Evolutionary conservation across 64 coral and sea anemone species (phyloP), one percentile per base, ranked within the genome.

Genomic region (Trachythela sp.): DNA sequence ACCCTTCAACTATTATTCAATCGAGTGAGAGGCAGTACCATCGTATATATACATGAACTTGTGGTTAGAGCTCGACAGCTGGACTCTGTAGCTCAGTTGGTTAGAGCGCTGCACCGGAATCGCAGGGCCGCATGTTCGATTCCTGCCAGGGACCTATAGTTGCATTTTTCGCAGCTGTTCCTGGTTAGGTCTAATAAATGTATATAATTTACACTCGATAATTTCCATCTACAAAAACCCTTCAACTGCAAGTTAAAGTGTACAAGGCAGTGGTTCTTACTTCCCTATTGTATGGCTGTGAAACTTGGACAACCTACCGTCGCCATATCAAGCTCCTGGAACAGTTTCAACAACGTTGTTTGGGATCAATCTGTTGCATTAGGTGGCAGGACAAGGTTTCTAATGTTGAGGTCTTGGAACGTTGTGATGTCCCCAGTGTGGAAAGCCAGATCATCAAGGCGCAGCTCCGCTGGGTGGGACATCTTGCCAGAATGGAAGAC

Each of bases 251-350:
- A n/a, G n/a, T n/a, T n/a, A n/a, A n/a, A n/a, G 87, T 89, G 18
- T 89, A 89, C 87, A 76, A 29, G 64, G 87, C 87, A 5, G 72
- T 88, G 2, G 68, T 88, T 31, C 87, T 88, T 7, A 43, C 87
- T 24, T 67, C 87, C 10, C 87, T 77, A 13, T 58, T 77, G 37
- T 88, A 88, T 77, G 87, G 59, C 37, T 30, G 38, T 17, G 67
- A 88, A 24, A 88, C 87, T 37, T 88, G 87, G 87, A 88, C 87
- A 18, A 43, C 39, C 17, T 88, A 88, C 67, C 58, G 72, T 14
- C 42, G 37, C 36, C 87, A 88, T 18, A 37, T 72, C 42, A 88
- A 88, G 87, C 37, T 22, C 8, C 84, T 86, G 20, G 31, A 54
- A 0, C 22, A 41, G 31, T 88, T 88, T 42, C 56, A 71, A 31